These are phyloP conservation scores for Euproctis similis DNA, from an alignment of 2,888 invertebrate species.

Conservation along the genomic window DNA sequence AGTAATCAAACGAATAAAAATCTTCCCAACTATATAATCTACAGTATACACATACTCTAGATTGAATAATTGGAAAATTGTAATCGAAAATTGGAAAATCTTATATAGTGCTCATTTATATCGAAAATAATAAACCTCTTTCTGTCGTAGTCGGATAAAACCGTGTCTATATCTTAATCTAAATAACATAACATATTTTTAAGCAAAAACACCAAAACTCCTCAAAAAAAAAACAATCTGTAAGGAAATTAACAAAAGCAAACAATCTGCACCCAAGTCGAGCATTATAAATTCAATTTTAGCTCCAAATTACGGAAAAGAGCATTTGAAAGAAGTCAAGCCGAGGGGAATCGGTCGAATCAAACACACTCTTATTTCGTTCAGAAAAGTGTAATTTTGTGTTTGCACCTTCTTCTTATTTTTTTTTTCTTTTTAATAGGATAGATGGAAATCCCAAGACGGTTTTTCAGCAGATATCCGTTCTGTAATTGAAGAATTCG, in stretches of 20 bases:
- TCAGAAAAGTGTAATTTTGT: neutral
- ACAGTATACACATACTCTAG: too few species aligned
- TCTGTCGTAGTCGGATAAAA: too few species aligned
- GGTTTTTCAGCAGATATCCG: neutral
- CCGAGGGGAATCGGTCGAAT: conserved; percentile 4
- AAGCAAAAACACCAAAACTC: neutral
- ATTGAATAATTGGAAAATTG: too few species aligned
- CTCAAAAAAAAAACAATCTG: neutral
- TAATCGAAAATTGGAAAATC: too few species aligned
- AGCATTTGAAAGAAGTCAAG: conserved; percentile 1
- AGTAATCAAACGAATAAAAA: too few species aligned
- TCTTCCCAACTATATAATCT: too few species aligned
- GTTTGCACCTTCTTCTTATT: too few species aligned
- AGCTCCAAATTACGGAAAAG: conserved; percentile 2
- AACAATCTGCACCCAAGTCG: conserved; percentile 2
- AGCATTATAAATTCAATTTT: conserved; percentile 7
- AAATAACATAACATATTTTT: too few species aligned
- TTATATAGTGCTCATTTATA: too few species aligned
- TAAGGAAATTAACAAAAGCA: conserved; percentile 3
- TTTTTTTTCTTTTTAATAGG: too few species aligned
- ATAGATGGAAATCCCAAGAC: conserved; percentile 4
- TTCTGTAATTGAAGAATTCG: neutral
- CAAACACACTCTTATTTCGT: conserved; percentile 2
- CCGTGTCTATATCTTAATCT: too few species aligned
- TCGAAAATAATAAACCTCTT: too few species aligned